A percentile compares a stretch with the other conserved stretches of the same genome.
These are phyloP conservation scores for Parthenolecanium corni DNA, from an alignment of 2,888 invertebrate genomes.

Conservation along the genomic window DNA sequence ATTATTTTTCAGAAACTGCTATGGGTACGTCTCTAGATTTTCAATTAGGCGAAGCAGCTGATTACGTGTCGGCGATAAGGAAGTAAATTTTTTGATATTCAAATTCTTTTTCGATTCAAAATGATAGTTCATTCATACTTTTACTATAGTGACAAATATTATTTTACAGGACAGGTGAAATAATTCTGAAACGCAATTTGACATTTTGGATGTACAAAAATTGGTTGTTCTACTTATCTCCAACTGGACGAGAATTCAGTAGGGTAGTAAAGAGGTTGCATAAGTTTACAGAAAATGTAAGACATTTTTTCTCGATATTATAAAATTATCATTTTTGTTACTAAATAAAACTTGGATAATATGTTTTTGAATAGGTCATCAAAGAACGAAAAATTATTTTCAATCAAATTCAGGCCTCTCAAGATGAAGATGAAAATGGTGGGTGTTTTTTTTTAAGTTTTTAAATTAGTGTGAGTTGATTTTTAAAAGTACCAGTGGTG, in stretches of 20 bases:
- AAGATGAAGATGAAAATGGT: constrained; percentile 6
- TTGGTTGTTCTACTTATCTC: constrained; percentile 26
- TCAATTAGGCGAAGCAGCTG: constrained; percentile 30
- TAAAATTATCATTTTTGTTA: neutral
- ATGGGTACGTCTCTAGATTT: constrained; percentile 31
- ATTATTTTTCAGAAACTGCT: constrained; percentile 30
- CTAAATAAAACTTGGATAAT: neutral
- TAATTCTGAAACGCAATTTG: constrained; percentile 23
- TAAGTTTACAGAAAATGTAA: constrained; percentile 32
- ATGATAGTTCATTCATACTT: neutral
- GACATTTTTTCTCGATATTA: neutral
- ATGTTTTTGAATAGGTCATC: constrained; percentile 6
- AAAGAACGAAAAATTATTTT: constrained; percentile 20
- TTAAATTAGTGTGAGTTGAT: too few relatives aligned
- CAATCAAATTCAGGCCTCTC: neutral
- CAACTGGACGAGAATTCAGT: constrained; percentile 29
- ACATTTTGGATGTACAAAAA: constrained; percentile 30
- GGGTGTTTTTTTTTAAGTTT: too few relatives aligned
- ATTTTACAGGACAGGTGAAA: constrained; percentile 26
- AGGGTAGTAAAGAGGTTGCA: constrained; percentile 30
- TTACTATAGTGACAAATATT: neutral
- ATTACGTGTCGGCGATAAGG: constrained; percentile 31
- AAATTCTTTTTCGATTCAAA: neutral
- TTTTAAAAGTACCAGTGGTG: too few relatives aligned
- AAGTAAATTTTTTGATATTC: constrained; percentile 20